phyloP scores from a whole-genome alignment of 2,888 invertebrate genomes.

The Thymelicus sylvestris region DNA sequence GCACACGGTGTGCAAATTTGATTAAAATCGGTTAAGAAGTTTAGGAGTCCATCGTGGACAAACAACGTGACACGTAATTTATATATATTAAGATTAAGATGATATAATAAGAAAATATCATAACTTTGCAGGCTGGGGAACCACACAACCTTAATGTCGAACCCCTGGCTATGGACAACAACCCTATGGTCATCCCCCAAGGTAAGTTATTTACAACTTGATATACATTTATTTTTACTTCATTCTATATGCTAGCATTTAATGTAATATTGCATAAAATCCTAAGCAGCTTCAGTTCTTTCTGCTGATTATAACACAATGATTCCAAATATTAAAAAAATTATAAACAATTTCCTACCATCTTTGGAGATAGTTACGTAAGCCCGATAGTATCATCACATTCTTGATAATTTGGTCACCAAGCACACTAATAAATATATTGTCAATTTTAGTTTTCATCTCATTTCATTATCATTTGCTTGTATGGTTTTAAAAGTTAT shows the following conservation, averaged over 20 bases:
- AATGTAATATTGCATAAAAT: neutral
- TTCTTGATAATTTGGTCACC: slow-evolving; percentile 5
- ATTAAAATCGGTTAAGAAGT: too few relatives aligned
- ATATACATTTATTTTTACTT: neutral
- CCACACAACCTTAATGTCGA: slow-evolving; percentile 65
- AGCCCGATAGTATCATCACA: slow-evolving; percentile 28
- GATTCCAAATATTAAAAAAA: neutral
- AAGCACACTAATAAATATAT: neutral
- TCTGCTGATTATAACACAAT: neutral
- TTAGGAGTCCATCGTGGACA: too few relatives aligned
- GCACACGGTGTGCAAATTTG: too few relatives aligned
- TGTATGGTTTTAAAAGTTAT: slow-evolving; percentile 11
- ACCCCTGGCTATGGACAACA: slow-evolving; percentile 60
- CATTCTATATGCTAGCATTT: neutral
- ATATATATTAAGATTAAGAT: too few relatives aligned
- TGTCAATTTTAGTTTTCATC: slow-evolving; percentile 15
- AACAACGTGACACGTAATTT: too few relatives aligned
- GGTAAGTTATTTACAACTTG: slow-evolving; percentile 52
- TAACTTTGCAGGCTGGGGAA: slow-evolving; percentile 60
- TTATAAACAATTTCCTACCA: slow-evolving; percentile 3
- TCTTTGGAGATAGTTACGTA: slow-evolving; percentile 34
- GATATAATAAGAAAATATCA: neutral
- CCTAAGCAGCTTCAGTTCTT: neutral
- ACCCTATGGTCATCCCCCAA: slow-evolving; percentile 61
- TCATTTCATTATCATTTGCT: slow-evolving; percentile 32